phyloP scores from a whole-genome alignment of 2,888 invertebrate genomes.

The Coleophora deauratella region DNA sequence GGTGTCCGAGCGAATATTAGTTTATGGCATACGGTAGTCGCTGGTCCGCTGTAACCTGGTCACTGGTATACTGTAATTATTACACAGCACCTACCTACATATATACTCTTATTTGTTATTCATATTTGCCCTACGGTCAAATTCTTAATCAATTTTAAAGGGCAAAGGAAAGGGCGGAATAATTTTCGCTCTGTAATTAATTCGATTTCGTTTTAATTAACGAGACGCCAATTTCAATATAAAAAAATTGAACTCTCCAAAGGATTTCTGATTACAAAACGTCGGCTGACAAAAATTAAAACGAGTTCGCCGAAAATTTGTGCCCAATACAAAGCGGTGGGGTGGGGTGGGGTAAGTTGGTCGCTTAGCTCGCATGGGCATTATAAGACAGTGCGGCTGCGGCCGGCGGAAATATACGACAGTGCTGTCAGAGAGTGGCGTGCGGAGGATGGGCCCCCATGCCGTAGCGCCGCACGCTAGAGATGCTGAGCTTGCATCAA shows the following conservation, averaged over 20 bases:
- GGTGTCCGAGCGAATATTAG: conserved; percentile 72
- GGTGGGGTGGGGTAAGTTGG: neutral
- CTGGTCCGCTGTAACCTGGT: conserved; percentile 21
- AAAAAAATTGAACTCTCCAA: conserved; percentile 53
- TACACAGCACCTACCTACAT: conserved; percentile 18
- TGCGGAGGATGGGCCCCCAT: conserved; percentile 44
- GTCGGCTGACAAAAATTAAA: conserved; percentile 33
- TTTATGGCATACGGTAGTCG: conserved; percentile 56
- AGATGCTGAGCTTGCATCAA: too few relatives aligned
- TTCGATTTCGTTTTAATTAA: conserved; percentile 69
- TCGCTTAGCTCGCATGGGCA: conserved; percentile 20
- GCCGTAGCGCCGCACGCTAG: conserved; percentile 8
- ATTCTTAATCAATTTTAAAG: conserved; percentile 32
- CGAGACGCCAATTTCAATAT: conserved; percentile 61
- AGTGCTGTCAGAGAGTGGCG: conserved; percentile 52
- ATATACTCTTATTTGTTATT: conserved; percentile 3
- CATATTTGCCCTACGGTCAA: conserved; percentile 17
- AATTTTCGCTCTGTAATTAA: conserved; percentile 57
- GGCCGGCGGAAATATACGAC: conserved; percentile 55
- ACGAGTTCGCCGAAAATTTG: conserved; percentile 24
- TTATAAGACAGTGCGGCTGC: conserved; percentile 49
- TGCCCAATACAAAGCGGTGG: conserved; percentile 12
- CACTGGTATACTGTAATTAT: too few relatives aligned
- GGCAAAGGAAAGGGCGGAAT: conserved; percentile 40
- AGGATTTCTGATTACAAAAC: conserved; percentile 58